Percentiles rank a stretch among this genome's conserved stretches.
Evolutionary conservation across 2,113 vertebrate genomes (phyloP).

Genomic region (Beaufortia kweichowensis): DNA sequence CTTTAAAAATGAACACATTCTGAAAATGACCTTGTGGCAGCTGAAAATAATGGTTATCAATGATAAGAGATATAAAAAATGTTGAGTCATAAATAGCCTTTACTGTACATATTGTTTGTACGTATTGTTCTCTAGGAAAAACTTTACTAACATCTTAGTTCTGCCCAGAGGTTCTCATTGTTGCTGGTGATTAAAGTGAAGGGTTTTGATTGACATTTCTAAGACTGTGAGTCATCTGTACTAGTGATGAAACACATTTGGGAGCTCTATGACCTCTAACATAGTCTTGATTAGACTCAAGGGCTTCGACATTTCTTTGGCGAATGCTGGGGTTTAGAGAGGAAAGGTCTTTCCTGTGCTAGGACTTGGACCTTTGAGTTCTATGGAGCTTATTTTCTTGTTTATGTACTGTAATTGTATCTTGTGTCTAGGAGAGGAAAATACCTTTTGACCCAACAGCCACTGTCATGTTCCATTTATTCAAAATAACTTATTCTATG

Average conservation of each 20-base stretch:
- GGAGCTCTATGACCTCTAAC: slow-evolving; percentile 16
- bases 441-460: too few species aligned
- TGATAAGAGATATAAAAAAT: not conserved
- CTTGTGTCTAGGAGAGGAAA: too few species aligned
- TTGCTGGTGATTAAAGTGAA: slow-evolving; percentile 11
- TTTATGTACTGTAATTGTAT: not conserved
- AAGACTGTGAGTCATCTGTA: slow-evolving; percentile 16
- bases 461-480: too few species aligned
- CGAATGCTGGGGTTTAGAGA: not conserved
- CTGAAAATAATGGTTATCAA: not conserved
- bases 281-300: not conserved
- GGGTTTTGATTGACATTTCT: slow-evolving; percentile 2
- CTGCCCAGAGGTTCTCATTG: slow-evolving; percentile 13
- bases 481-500: too few species aligned
- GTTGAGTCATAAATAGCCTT: not conserved
- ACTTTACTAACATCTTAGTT: slow-evolving; percentile 5
- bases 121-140: not conserved
- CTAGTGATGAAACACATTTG: slow-evolving; percentile 20
- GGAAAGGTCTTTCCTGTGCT: not conserved
- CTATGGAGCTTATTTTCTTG: not conserved
- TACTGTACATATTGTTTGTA: not conserved
- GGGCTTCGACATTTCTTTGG: not conserved
- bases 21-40: not conserved
- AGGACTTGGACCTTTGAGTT: not conserved
- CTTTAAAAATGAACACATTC: not conserved